A percentile compares a stretch with the other conserved stretches of the same genome.
Evolutionary conservation across 2,888 invertebrate genomes (phyloP).

Genomic region (Esperia sulphurella): DNA sequence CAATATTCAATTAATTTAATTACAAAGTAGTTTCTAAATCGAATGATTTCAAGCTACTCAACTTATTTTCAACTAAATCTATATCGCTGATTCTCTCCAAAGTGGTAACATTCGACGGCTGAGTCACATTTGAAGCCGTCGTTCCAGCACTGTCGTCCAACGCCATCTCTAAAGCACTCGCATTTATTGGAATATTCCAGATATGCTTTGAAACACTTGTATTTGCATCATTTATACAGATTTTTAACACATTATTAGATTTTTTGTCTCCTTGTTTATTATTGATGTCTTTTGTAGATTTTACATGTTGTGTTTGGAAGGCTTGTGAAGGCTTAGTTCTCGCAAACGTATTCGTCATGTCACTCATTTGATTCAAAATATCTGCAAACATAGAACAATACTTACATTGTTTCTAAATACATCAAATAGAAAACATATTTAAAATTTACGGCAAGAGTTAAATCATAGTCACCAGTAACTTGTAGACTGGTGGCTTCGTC

Average conservation of each 20-base stretch:
- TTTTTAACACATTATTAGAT: conserved; percentile 22
- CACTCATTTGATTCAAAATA: conserved; percentile 60
- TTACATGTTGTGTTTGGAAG: conserved; percentile 13
- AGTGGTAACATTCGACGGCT: conserved; percentile 56
- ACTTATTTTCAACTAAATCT: conserved; percentile 58
- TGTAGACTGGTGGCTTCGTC: conserved; percentile 58
- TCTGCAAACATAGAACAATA: conserved; percentile 31
- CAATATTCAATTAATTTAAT: conserved; percentile 7
- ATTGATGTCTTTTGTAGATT: neutral
- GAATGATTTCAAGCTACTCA: conserved; percentile 49
- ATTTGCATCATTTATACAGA: conserved; percentile 37
- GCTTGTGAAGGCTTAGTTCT: conserved; percentile 20
- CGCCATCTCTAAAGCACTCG: conserved; percentile 25
- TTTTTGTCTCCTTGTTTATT: conserved; percentile 1
- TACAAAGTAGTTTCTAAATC: conserved; percentile 61
- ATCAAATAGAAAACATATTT: too few relatives aligned
- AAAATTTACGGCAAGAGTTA: too few relatives aligned
- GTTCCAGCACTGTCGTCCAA: conserved; percentile 27
- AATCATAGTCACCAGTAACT: conserved; percentile 49
- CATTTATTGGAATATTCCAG: conserved; percentile 47
- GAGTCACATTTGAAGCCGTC: conserved; percentile 32
- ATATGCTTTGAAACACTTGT: conserved; percentile 35
- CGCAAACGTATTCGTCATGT: conserved; percentile 45
- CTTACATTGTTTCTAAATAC: too few relatives aligned
- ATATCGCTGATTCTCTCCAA: conserved; percentile 68